Evolutionary conservation across 2,113 vertebrate species (phyloP), one percentile per base, ranked within the genome.

Genomic region (Festucalex cinctus): DNA sequence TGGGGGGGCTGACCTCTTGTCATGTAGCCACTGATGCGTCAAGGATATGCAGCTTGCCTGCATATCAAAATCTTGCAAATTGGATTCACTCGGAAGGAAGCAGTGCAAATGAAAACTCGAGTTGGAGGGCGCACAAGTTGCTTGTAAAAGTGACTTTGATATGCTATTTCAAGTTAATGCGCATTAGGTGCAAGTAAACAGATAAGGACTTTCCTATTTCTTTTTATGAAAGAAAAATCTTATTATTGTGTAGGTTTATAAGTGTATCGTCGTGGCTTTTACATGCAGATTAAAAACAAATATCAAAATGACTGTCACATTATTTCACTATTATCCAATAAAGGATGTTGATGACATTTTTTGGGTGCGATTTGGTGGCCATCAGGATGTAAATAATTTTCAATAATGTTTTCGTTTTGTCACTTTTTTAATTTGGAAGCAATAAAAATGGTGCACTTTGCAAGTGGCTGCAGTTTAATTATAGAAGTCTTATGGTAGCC

Each of bases 1-100:
- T 95, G 93, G 91, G 91, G 59, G 90, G 94, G 90, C 95, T 96
- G 95, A 98, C 97, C 97, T 96, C 94, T 93, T 93, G 92, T 92
- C 94, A 94, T 94, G 94, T 97, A 84, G 77, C 88, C 66, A 81
- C 67, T 79, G 81, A 77, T 69, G 77, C 58, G 68, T 74, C 57
- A 44, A 46, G 59, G 67, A 77, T 78, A 79, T 85, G 76, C 72
- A 79, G 80, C 75, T 59, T 71, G 65, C 39, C 58, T 80, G 75
- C 74, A 79, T 76, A 70, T 0, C 24, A 46, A 66, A 72, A 78
- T 14, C 58, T 36, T 24, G 60, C 62, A 66, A 72, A 77, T 79
- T 78, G 74, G 24, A 85, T 81, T 74, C 53, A n/a, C 74, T 81
- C 69, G 43, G 71, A 37, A 48, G 53, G 17, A 5, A 39, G 22